phyloP scores from a whole-genome alignment of 92 coral and sea anemone genomes.

The Palythoa grandis region DNA sequence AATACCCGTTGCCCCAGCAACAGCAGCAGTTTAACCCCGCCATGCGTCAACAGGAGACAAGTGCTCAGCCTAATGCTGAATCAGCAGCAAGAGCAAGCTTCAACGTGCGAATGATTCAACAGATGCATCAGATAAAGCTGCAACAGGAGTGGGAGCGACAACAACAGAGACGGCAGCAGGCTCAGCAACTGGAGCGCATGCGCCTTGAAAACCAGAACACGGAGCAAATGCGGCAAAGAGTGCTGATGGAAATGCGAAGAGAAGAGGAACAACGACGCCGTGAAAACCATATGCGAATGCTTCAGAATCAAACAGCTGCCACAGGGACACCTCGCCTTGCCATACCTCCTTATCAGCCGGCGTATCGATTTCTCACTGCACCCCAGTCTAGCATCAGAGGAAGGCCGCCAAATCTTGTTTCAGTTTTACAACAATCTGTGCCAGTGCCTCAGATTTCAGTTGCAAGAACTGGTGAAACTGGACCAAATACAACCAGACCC shows the following conservation, averaged over 20 bases:
- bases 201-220: conserved; percentile 7
- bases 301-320: conserved; percentile 11
- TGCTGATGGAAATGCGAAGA: conserved; percentile 18
- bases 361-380: conserved; percentile 9
- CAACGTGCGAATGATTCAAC: conserved; percentile 61
- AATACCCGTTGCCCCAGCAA: conserved; percentile 56
- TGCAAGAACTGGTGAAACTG: conserved; percentile 11
- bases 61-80: conserved; percentile 40
- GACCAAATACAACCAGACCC: conserved; percentile 4
- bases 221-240: conserved; percentile 13
- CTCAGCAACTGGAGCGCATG: conserved; percentile 29
- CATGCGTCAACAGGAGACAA: conserved; percentile 44
- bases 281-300: conserved; percentile 21
- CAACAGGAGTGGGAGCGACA: conserved; percentile 49
- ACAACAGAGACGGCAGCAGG: conserved; percentile 23
- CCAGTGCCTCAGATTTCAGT: neutral
- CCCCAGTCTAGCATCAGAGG: neutral
- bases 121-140: conserved; percentile 65
- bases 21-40: conserved; percentile 58
- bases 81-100: conserved; percentile 43
- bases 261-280: conserved; percentile 20
- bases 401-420: conserved; percentile 6
- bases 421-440: neutral
- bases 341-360: conserved; percentile 7
- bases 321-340: neutral